Evolutionary conservation across 2,113 vertebrate genomes (phyloP).

Genomic region (Odobenus rosmarus): DNA sequence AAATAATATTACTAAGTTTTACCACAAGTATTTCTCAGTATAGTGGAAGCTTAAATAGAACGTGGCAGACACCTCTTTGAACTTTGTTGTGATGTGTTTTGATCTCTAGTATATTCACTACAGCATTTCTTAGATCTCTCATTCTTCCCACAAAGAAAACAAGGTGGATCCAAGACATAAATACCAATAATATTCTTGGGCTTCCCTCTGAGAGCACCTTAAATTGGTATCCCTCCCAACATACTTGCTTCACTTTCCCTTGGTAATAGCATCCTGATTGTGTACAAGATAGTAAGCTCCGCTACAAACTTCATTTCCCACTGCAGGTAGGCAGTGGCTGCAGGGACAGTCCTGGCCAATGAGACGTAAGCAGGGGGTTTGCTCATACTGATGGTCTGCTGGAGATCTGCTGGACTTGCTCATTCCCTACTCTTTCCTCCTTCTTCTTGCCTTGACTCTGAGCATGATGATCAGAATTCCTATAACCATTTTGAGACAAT

Average conservation of each 20-base stretch:
- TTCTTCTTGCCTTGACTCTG: neutral
- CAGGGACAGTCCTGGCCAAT: neutral
- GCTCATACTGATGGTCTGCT: neutral
- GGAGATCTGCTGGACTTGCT: neutral
- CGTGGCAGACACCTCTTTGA: neutral
- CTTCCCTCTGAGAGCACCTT: neutral
- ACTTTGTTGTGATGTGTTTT: neutral
- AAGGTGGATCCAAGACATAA: neutral
- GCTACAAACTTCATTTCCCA: neutral
- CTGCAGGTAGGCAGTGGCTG: neutral
- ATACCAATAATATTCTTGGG: neutral
- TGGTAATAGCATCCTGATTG: neutral
- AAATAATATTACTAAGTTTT: slow-evolving; percentile 14
- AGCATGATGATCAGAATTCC: neutral
- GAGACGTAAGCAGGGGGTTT: neutral
- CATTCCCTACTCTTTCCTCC: neutral
- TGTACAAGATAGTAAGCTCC: neutral
- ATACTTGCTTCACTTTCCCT: neutral
- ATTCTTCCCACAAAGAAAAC: slow-evolving; percentile 2
- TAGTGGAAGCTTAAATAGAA: neutral
- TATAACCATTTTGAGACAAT: neutral
- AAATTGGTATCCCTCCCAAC: neutral
- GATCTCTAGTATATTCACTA: neutral
- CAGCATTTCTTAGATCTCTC: neutral
- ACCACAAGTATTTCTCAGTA: neutral